These are phyloP conservation scores for Heteromurus nitidus DNA, from an alignment of 2,888 invertebrate genomes.

Conservation along the genomic window DNA sequence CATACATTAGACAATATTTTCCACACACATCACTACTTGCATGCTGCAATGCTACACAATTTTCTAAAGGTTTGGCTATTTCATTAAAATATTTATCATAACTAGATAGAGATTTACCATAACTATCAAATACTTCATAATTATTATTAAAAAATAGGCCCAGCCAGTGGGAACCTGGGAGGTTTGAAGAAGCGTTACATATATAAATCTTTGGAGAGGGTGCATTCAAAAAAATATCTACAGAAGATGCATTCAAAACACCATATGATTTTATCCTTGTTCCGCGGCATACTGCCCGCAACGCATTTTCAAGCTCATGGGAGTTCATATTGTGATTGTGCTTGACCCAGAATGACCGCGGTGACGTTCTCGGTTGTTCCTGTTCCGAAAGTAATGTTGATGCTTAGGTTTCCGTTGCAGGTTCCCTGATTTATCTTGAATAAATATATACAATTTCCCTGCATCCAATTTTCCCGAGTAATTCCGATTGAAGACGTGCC, in stretches of 20 bases:
- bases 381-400: constrained; percentile 2
- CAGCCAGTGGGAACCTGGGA: constrained; percentile 17
- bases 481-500: neutral
- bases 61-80: constrained; percentile 1
- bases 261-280: neutral
- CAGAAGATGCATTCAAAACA: neutral
- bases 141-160: neutral
- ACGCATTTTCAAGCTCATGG: constrained; percentile 2
- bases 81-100: neutral
- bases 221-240: neutral
- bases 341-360: neutral
- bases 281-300: neutral
- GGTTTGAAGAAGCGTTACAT: neutral
- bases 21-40: neutral
- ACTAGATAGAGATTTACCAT: neutral
- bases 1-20: neutral
- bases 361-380: neutral
- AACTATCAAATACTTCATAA: constrained; percentile 22
- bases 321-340: neutral
- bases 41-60: constrained; percentile 10
- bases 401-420: neutral
- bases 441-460: neutral
- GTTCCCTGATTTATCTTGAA: neutral
- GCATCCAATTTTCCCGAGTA: neutral
- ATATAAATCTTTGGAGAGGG: constrained; percentile 14